phyloP scores from a whole-genome alignment of 2,113 vertebrate species.

The Trematocara zebra region DNA sequence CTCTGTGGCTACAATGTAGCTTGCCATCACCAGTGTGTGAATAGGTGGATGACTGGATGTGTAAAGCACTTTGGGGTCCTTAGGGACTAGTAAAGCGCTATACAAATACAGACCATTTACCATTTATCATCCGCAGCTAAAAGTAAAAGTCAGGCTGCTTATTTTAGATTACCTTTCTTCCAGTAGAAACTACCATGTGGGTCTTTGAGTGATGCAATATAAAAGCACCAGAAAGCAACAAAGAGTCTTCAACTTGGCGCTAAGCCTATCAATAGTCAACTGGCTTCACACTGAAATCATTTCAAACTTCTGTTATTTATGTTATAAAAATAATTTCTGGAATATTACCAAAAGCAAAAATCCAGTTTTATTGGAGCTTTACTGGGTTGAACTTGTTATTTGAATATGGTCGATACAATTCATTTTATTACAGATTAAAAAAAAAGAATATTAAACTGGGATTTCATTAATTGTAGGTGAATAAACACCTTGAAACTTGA shows the following conservation, averaged over 20 bases:
- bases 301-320: background rate
- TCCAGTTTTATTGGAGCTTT: background rate
- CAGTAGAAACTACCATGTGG: background rate
- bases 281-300: background rate
- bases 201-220: background rate
- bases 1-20: no score
- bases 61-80: no score
- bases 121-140: background rate
- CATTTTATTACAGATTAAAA: background rate
- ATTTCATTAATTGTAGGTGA: background rate
- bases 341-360: background rate
- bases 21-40: no score
- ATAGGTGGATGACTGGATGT: no score
- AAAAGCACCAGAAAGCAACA: background rate
- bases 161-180: slow-evolving; percentile 3
- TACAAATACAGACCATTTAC: no score
- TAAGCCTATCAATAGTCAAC: background rate
- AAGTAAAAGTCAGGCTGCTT: background rate
- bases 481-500: background rate
- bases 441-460: background rate
- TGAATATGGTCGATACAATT: background rate
- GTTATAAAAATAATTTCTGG: background rate
- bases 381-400: slow-evolving; percentile 17
- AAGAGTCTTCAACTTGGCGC: background rate
- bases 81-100: no score